A percentile compares a stretch with the other conserved stretches of the same genome.
Conservation (phyloP, 1,140 invertebrate species). For the Bombyx mandarina region DNA sequence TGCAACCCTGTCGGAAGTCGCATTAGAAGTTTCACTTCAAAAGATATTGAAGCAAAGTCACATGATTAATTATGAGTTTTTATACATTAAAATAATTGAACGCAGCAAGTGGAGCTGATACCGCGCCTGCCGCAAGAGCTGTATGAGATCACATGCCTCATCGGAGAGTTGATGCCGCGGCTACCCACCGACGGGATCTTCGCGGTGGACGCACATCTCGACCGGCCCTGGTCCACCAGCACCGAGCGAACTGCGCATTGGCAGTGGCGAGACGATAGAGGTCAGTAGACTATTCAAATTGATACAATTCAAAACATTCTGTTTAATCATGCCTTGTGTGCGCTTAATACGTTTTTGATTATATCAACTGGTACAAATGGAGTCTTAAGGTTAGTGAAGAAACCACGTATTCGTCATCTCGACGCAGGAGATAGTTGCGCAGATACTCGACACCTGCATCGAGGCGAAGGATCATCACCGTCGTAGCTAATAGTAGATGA, state of each 20-base stretch:
- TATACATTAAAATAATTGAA: conserved; percentile 6
- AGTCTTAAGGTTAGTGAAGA: too few species aligned
- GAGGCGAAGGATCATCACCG: too few species aligned
- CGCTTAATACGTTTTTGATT: too few species aligned
- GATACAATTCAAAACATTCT: not conserved
- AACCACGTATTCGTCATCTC: too few species aligned
- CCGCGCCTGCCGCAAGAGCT: conserved; percentile 94
- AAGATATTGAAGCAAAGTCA: too few species aligned
- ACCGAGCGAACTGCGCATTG: conserved; percentile 89
- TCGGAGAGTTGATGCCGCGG: conserved; percentile 95
- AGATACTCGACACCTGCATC: too few species aligned
- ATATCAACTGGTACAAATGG: too few species aligned
- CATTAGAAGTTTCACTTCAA: too few species aligned
- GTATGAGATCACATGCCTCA: conserved; percentile 96
- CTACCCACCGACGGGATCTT: conserved; percentile 96
- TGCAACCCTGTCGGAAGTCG: too few species aligned
- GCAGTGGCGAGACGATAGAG: conserved; percentile 97
- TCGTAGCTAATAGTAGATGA: too few species aligned
- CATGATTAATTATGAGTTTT: not conserved
- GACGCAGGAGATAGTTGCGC: too few species aligned
- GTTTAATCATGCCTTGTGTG: too few species aligned
- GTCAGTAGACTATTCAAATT: conserved; percentile 51
- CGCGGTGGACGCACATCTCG: conserved; percentile 88
- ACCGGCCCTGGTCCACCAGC: conserved; percentile 80
- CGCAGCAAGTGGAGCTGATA: conserved; percentile 84